These are phyloP conservation scores for Metaphire vulgaris DNA, from an alignment of 1,140 invertebrate genomes.

Conservation along the genomic window DNA sequence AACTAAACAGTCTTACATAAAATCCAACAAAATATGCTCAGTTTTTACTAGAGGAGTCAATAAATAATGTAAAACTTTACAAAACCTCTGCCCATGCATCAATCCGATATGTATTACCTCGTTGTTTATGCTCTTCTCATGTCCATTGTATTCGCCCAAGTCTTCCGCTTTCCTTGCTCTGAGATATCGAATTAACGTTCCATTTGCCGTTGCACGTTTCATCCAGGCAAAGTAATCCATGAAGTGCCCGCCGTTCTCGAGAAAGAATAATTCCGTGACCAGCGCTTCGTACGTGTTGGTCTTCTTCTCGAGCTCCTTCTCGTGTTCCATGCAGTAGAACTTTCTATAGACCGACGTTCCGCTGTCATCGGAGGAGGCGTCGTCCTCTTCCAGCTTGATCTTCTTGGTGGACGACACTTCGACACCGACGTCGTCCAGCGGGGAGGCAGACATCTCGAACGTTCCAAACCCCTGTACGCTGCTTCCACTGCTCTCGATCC, in stretches of 20 bases:
- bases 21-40: too few relatives aligned
- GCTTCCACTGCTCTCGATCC: neutral
- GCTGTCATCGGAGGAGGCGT: neutral
- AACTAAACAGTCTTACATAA: too few relatives aligned
- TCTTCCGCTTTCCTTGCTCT: slow-evolving; percentile 15
- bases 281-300: slow-evolving; percentile 64
- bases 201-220: slow-evolving; percentile 59
- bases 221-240: slow-evolving; percentile 76
- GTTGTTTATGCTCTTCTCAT: slow-evolving; percentile 15
- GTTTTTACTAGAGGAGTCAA: too few relatives aligned
- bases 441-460: neutral
- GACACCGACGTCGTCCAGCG: neutral
- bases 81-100: too few relatives aligned
- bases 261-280: slow-evolving; percentile 73
- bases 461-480: neutral
- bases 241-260: slow-evolving; percentile 75
- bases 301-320: slow-evolving; percentile 25
- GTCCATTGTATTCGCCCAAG: neutral
- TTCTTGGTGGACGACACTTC: neutral
- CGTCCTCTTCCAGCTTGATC: neutral
- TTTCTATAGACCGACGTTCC: neutral
- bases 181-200: neutral
- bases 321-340: neutral
- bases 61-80: too few relatives aligned
- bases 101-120: slow-evolving; percentile 9